Conservation (phyloP, 2,888 invertebrate species). For the Troides oblongomaculatus region DNA sequence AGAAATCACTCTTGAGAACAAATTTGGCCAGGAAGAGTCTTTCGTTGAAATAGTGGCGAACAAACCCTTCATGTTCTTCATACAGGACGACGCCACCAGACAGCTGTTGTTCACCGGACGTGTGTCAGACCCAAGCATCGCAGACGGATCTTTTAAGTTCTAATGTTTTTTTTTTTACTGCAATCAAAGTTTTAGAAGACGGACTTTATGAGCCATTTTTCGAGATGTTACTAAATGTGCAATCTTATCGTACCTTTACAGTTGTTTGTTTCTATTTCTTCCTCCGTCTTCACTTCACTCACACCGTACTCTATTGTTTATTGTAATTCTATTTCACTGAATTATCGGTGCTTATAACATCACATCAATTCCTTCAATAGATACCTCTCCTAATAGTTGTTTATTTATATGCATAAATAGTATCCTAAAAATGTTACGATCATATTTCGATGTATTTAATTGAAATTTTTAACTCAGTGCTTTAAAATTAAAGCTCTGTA, state of each 20-base stretch:
- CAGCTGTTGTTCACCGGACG: constrained; percentile 88
- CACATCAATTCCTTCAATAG: no score
- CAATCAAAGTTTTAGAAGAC: neutral
- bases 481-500: neutral
- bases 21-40: constrained; percentile 83
- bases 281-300: neutral
- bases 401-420: no score
- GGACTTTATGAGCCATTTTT: neutral
- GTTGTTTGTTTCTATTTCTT: neutral
- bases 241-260: neutral
- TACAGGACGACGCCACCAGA: constrained; percentile 87
- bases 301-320: neutral
- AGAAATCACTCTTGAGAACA: constrained; percentile 85
- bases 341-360: no score
- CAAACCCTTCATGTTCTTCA: constrained; percentile 89
- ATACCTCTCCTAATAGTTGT: no score
- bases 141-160: constrained; percentile 52
- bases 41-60: constrained; percentile 83
- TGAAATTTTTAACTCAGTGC: no score
- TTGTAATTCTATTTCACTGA: no score
- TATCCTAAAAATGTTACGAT: no score
- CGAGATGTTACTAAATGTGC: neutral
- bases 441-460: no score
- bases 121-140: constrained; percentile 81
- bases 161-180: constrained; percentile 22